Evolutionary conservation across 2,113 vertebrate genomes (phyloP), one percentile per base, ranked within the genome.

Genomic region (Platysternon megacephalum): DNA sequence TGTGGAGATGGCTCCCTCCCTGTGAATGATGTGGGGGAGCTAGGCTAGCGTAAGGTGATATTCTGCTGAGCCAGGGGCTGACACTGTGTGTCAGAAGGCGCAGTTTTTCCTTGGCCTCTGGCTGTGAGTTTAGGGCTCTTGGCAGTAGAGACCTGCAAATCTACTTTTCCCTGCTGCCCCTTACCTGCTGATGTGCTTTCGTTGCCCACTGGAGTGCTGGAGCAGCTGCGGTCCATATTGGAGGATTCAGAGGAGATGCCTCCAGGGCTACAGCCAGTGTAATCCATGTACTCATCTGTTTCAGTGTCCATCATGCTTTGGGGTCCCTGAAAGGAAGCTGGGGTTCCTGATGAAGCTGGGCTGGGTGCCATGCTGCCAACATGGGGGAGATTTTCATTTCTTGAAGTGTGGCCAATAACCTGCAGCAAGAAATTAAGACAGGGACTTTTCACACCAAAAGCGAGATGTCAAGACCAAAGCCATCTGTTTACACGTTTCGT

Each of bases 151-250:
- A 74, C 5, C 46, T 55, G 80, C 21, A 21, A 82, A 42, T 44
- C 86, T 53, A 12, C 24, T 72, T 72, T 19, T 39, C 48, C 5
- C 74, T 12, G 29, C 80, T 24, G 35, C 56, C 79, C 55, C 98
- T 98, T 97, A 99, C 99, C 99, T 99, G 99, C 98, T 1, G 99
- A 99, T 2, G 99, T 99, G 95, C 99, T 99, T 74, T 99, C 99
- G 2, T 99, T 99, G 97, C 99, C 99, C 93, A 99, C 99, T 0
- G 99, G 99, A 82, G 99, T 99, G 98, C 99, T 99, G 98, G 99
- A 99, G 98, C 99, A 99, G 98, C 99, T 99, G 56, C 99, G 99
- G 97, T 99, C 99, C 98, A 99, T 99, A 93, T 99, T 99, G 94
- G 99, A 99, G 5, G 99, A 99, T 97, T 99, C 99, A 0, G 99